Conservation (phyloP, 2,113 vertebrate species). For the Heterocephalus glaber region DNA sequence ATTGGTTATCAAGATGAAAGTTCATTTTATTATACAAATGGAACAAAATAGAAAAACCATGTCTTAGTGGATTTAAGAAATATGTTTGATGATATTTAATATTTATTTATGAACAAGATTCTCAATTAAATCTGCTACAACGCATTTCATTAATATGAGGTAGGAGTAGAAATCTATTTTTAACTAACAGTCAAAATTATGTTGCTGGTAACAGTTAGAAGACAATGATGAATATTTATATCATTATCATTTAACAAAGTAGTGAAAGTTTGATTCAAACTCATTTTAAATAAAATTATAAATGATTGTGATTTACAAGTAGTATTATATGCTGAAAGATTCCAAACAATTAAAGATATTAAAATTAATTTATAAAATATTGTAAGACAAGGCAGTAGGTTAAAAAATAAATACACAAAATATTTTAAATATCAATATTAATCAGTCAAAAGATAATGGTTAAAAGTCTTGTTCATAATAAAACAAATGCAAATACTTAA, state of each 20-base stretch:
- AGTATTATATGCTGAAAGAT: not conserved
- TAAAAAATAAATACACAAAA: not conserved
- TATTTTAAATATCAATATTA: constrained; percentile 1
- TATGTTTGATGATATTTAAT: not conserved
- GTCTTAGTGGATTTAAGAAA: constrained; percentile 2
- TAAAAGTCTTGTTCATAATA: not conserved
- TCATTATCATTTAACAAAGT: not conserved
- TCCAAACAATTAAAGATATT: constrained; percentile 21
- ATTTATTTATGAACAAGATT: constrained; percentile 24
- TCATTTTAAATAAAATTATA: constrained; percentile 10
- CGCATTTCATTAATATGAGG: not conserved
- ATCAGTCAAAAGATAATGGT: not conserved
- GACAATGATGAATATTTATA: not conserved
- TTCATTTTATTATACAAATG: not conserved
- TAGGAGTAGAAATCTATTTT: not conserved
- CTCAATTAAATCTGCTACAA: not conserved
- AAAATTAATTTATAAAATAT: constrained; percentile 40
- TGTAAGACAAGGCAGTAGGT: not conserved
- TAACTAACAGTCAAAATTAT: not conserved
- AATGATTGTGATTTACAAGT: constrained; percentile 4
- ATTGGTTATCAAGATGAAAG: constrained; percentile 21
- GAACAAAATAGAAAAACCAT: not conserved
- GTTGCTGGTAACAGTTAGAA: not conserved
- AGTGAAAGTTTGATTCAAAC: not conserved
- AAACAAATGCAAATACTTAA: constrained; percentile 32